phyloP scores from a whole-genome alignment of 2,888 invertebrate genomes.

The Neoaliturus tenellus region DNA sequence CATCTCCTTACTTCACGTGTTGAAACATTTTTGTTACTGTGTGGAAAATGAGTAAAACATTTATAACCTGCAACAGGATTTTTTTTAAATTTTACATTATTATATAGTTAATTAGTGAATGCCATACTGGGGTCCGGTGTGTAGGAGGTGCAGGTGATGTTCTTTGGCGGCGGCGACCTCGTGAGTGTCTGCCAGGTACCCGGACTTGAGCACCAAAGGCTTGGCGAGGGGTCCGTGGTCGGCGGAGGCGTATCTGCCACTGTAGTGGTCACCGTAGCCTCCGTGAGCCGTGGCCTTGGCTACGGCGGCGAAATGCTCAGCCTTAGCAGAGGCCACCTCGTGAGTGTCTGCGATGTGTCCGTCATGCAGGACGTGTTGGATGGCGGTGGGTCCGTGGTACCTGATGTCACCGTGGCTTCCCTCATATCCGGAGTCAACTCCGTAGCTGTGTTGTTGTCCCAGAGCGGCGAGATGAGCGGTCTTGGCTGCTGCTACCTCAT shows the following conservation, averaged over 20 bases:
- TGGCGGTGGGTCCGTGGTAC: conserved; percentile 37
- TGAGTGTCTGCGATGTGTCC: conserved; percentile 30
- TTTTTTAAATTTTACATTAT: too few species aligned
- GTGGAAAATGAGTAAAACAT: too few species aligned
- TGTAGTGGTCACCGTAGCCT: conserved; percentile 17
- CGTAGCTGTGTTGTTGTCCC: background rate
- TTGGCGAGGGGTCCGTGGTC: conserved; percentile 29
- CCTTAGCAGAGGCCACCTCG: conserved; percentile 40
- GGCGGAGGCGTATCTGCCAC: conserved; percentile 1
- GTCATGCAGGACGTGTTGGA: conserved; percentile 18
- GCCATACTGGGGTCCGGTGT: background rate
- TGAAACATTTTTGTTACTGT: too few species aligned
- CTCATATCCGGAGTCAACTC: conserved; percentile 1
- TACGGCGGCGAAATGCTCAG: conserved; percentile 35
- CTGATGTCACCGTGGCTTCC: background rate
- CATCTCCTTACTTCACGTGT: too few species aligned
- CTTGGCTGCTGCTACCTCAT: conserved; percentile 44
- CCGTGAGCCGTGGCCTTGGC: conserved; percentile 21
- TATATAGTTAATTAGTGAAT: too few species aligned
- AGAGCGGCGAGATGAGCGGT: conserved; percentile 35
- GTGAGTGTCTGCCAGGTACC: conserved; percentile 42
- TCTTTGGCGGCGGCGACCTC: conserved; percentile 34
- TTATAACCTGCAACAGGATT: too few species aligned
- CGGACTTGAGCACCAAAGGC: conserved; percentile 37
- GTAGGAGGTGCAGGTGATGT: background rate